These are phyloP conservation scores for Drosophila cracens DNA, from an alignment of 2,888 invertebrate species.

Conservation along the genomic window DNA sequence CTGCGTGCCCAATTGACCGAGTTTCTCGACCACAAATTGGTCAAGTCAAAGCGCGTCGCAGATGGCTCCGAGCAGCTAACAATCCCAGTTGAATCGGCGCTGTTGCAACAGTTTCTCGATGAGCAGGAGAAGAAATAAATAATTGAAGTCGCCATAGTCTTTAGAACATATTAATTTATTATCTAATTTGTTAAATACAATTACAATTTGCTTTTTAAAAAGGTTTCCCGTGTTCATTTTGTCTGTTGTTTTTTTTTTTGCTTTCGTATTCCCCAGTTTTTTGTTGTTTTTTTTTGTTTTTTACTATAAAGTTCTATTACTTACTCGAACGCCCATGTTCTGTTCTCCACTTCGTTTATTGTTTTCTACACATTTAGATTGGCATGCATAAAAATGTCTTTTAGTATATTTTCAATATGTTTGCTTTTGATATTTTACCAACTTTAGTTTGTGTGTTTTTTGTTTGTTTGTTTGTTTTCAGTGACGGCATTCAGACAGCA, in stretches of 20 bases:
- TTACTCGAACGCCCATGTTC: constrained; percentile 18
- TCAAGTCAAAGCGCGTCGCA: constrained; percentile 91
- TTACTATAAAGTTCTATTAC: constrained; percentile 44
- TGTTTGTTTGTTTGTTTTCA: constrained; percentile 2
- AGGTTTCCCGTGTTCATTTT: constrained; percentile 49
- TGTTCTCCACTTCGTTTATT: constrained; percentile 42
- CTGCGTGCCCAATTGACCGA: constrained; percentile 96
- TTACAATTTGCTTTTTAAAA: constrained; percentile 69
- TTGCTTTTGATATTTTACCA: constrained; percentile 45
- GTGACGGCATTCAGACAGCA: constrained; percentile 31
- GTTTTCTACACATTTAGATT: constrained; percentile 77
- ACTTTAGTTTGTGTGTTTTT: constrained; percentile 2
- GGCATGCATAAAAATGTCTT: constrained; percentile 74
- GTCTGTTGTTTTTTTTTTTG: constrained; percentile 11
- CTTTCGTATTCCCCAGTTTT: constrained; percentile 23
- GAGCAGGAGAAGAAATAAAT: constrained; percentile 81
- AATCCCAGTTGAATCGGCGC: constrained; percentile 90
- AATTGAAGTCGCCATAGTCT: constrained; percentile 8
- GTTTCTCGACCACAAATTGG: constrained; percentile 97
- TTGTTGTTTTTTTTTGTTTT: constrained; percentile 5
- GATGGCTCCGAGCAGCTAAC: constrained; percentile 93
- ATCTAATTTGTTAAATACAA: constrained; percentile 76
- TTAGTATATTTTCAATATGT: constrained; percentile 46
- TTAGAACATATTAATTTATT: constrained; percentile 78
- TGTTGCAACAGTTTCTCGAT: constrained; percentile 92